Percentiles rank a stretch among this genome's conserved stretches.
Evolutionary conservation across 2,113 vertebrate species (phyloP).

Genomic region (Egretta garzetta): DNA sequence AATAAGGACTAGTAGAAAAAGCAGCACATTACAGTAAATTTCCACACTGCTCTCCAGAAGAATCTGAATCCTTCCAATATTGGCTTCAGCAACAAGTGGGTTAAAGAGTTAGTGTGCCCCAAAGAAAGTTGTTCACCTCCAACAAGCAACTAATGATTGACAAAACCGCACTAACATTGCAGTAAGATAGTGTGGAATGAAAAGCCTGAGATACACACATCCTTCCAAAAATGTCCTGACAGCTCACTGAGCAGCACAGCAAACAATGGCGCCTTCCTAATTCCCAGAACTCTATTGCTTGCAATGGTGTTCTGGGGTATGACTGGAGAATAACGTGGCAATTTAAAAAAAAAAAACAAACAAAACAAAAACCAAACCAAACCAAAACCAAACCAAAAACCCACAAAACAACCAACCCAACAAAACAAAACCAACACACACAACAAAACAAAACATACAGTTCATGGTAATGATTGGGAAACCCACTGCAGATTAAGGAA

Average conservation of each 20-base stretch:
- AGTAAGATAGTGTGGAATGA: neutral
- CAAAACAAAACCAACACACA: neutral
- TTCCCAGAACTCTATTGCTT: neutral
- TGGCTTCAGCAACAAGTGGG: neutral
- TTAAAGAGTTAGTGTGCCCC: neutral
- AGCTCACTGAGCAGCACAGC: conserved; percentile 25
- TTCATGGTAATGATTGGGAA: conserved; percentile 5
- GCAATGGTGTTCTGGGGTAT: neutral
- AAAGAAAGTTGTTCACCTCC: neutral
- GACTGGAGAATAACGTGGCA: conserved; percentile 8
- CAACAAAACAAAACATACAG: neutral
- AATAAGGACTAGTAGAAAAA: neutral
- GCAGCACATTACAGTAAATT: neutral
- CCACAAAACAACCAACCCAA: neutral
- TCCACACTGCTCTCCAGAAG: neutral
- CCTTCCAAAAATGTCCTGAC: conserved; percentile 24
- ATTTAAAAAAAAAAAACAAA: too few species aligned
- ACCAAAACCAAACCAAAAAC: too few species aligned
- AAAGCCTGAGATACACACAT: neutral
- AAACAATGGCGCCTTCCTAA: conserved; percentile 16
- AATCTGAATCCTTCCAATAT: neutral
- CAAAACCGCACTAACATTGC: neutral
- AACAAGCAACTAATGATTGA: neutral
- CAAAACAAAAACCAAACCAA: neutral
- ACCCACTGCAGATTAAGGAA: conserved; percentile 41